These are phyloP conservation scores for Ophion obscuratus DNA, from an alignment of 2,888 invertebrate species.

Conservation along the genomic window DNA sequence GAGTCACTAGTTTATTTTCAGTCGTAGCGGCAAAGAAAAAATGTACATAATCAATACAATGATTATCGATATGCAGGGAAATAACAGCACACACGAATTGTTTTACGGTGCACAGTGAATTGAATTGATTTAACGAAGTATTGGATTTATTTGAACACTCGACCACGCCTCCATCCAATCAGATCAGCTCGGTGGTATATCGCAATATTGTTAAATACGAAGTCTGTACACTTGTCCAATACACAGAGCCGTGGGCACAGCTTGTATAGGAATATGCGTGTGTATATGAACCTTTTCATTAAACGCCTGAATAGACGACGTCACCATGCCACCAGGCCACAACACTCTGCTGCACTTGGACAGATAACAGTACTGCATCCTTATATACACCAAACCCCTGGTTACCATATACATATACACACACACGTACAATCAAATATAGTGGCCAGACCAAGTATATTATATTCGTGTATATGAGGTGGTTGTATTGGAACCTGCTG, in stretches of 20 bases:
- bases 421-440: not conserved
- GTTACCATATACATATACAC: not conserved
- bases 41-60: not conserved
- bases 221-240: slow-evolving; percentile 29
- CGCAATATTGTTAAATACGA: slow-evolving; percentile 39
- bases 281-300: slow-evolving; percentile 59
- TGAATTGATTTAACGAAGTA: slow-evolving; percentile 54
- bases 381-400: slow-evolving; percentile 44
- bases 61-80: not conserved
- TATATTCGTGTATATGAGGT: not conserved
- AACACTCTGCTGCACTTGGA: slow-evolving; percentile 63
- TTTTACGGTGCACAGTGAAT: slow-evolving; percentile 10
- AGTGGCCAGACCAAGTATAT: not conserved
- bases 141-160: slow-evolving; percentile 39
- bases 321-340: slow-evolving; percentile 56
- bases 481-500: not conserved
- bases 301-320: slow-evolving; percentile 58
- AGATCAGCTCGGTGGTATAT: slow-evolving; percentile 21
- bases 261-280: slow-evolving; percentile 2
- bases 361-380: slow-evolving; percentile 64
- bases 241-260: slow-evolving; percentile 3
- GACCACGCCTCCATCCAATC: slow-evolving; percentile 22
- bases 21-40: not conserved
- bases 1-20: not conserved
- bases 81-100: slow-evolving; percentile 1